These are phyloP conservation scores for Limonius californicus DNA, from an alignment of 1,140 invertebrate species.

Conservation along the genomic window DNA sequence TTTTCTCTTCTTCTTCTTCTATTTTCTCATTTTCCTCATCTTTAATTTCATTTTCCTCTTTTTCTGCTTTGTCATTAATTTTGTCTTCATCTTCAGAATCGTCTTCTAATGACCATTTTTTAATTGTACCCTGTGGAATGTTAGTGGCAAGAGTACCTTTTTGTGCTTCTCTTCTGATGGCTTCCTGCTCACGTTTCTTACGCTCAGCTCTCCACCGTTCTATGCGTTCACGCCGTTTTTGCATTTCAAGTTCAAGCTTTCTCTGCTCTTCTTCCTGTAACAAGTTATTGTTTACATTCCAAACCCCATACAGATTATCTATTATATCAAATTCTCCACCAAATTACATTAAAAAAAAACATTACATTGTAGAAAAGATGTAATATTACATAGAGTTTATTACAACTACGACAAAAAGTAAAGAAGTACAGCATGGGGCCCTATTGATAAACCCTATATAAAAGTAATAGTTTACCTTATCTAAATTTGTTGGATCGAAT, in stretches of 20 bases:
- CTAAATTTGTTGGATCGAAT: constrained; percentile 69
- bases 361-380: no score
- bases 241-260: constrained; percentile 92
- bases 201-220: constrained; percentile 88
- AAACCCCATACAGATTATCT: no score
- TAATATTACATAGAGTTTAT: background rate
- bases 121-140: constrained; percentile 53
- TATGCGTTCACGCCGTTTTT: constrained; percentile 88
- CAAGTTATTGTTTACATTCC: background rate
- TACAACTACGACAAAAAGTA: no score
- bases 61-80: constrained; percentile 48
- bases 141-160: constrained; percentile 53
- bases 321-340: background rate
- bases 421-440: background rate
- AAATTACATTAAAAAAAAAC: no score
- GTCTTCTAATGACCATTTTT: constrained; percentile 91
- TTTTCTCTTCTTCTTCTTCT: constrained; percentile 47
- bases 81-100: constrained; percentile 73
- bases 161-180: constrained; percentile 69
- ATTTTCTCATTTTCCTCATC: constrained; percentile 54
- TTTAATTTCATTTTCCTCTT: constrained; percentile 54
- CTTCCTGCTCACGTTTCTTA: constrained; percentile 79
- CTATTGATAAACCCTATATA: no score
- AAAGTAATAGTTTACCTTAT: no score
- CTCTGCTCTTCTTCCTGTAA: constrained; percentile 79